Percentiles rank a stretch among this genome's conserved stretches.
These are phyloP conservation scores for Rhopalosiphum maidis DNA, from an alignment of 1,140 invertebrate species.

Conservation along the genomic window DNA sequence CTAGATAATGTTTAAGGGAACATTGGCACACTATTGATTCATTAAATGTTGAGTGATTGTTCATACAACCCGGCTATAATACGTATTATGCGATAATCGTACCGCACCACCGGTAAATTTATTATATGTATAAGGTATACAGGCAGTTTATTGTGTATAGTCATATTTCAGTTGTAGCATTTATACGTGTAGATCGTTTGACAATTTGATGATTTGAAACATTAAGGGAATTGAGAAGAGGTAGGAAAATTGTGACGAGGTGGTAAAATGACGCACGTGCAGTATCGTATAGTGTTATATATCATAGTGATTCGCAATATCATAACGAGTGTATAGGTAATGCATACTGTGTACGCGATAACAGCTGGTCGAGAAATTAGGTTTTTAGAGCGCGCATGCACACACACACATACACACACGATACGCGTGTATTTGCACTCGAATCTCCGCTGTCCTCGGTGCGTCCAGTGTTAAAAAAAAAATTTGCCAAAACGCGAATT, in stretches of 20 bases:
- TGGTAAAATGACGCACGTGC: neutral
- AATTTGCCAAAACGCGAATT: neutral
- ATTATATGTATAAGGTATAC: no score
- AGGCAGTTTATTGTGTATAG: no score
- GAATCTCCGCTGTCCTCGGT: neutral
- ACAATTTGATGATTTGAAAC: neutral
- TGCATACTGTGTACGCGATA: neutral
- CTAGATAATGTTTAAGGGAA: neutral
- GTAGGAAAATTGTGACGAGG: neutral
- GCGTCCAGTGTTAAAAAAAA: neutral
- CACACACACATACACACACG: neutral
- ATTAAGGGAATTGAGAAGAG: neutral
- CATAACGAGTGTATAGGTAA: neutral
- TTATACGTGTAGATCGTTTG: neutral
- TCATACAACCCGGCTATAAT: neutral
- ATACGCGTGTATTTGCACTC: neutral
- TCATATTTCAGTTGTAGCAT: no score
- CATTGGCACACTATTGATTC: neutral
- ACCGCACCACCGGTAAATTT: neutral
- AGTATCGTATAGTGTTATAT: neutral
- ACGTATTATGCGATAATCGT: neutral
- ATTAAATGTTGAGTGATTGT: neutral
- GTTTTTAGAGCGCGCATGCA: constrained; percentile 3
- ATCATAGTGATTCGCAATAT: neutral
- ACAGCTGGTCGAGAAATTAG: constrained; percentile 37